Base-by-base conservation (phyloP, 2,113 vertebrate species). In the Chiloscyllium plagiosum region DNA sequence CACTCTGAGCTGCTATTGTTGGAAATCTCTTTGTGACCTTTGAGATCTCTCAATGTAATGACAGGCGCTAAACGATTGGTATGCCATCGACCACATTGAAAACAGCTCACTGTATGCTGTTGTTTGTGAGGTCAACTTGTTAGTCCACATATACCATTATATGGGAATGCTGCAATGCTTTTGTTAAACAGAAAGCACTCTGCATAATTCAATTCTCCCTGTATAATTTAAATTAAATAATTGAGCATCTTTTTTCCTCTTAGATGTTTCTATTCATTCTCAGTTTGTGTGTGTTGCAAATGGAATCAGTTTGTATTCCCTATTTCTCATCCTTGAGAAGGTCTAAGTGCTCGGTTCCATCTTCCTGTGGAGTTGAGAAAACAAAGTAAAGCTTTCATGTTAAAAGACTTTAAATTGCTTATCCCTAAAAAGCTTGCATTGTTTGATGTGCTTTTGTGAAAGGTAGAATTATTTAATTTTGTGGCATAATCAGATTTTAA, bases 401-500 rank as follows among this genome's bases (percentile, higher is more conserved):
- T 10, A 93, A 92, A 92, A 66, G n/a, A 66, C 33, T n/a, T 37
- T n/a, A 89, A 66, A 93, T 93, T 37, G n/a, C 61, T 17, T 4
- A 19, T 19, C 20, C 1, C 61, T 56, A 0, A 22, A 93, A 66
- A 92, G 20, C 26, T 33, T 33, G 22, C 37, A 2, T 15, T 7
- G 2, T 37, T 2, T 37, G 42, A 33, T 6, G 42, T n/a, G 29
- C 12, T 52, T 50, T 52, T 76, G 3, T 33, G 10, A 50, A 95
- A 52, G 42, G 69, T 33, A 69, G 69, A 29, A 33, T 52, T 15
- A 26, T 52, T 52, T 95, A 29, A 95, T 52, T 72, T 76, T 95
- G 42, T n/a, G 52, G 22, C 42, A 52, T 70, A 47, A 95, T 72
- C 47, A 72, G 94, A 95, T 95, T 95, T 95, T 47, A 72, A 95